Evolutionary conservation across 37 sponge, comb jelly and placozoan species (phyloP).

Genomic region (Tethya wilhelma): DNA sequence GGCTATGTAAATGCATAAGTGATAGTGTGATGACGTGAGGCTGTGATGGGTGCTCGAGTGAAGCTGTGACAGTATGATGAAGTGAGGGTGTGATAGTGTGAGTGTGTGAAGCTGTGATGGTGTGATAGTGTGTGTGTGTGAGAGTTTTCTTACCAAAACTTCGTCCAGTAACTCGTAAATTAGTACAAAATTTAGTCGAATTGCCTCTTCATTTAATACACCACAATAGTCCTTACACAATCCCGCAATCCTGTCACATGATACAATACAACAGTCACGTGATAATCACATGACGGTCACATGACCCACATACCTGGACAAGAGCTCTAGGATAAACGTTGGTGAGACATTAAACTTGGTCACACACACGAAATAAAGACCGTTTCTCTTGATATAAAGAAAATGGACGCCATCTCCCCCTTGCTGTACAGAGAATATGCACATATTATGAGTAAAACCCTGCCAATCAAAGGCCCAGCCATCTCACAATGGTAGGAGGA

Average conservation of each 20-base stretch:
- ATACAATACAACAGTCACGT: background rate
- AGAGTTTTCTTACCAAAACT: constrained; percentile 76
- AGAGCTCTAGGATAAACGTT: constrained; percentile 77
- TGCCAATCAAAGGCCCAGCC: background rate
- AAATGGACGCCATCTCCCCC: constrained; percentile 75
- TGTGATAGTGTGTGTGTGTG: background rate
- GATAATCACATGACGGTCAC: too few species aligned
- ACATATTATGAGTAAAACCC: background rate
- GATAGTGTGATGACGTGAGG: background rate
- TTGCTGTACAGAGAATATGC: constrained; percentile 22
- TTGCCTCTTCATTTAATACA: constrained; percentile 89
- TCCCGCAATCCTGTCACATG: constrained; percentile 65
- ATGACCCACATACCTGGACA: constrained; percentile 67
- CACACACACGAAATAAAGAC: constrained; percentile 87
- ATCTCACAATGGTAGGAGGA: constrained; percentile 82
- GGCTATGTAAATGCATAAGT: background rate
- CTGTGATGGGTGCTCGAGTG: background rate
- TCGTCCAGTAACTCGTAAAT: constrained; percentile 94
- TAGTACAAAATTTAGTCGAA: constrained; percentile 90
- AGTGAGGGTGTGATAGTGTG: constrained; percentile 1
- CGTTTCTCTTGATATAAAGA: constrained; percentile 84
- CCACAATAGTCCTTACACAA: constrained; percentile 97
- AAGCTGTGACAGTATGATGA: background rate
- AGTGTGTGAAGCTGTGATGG: background rate
- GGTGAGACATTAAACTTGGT: constrained; percentile 95